Evolutionary conservation across 2,888 invertebrate species (phyloP), one percentile per base, ranked within the genome.

Genomic region (Nomada lathburiana): DNA sequence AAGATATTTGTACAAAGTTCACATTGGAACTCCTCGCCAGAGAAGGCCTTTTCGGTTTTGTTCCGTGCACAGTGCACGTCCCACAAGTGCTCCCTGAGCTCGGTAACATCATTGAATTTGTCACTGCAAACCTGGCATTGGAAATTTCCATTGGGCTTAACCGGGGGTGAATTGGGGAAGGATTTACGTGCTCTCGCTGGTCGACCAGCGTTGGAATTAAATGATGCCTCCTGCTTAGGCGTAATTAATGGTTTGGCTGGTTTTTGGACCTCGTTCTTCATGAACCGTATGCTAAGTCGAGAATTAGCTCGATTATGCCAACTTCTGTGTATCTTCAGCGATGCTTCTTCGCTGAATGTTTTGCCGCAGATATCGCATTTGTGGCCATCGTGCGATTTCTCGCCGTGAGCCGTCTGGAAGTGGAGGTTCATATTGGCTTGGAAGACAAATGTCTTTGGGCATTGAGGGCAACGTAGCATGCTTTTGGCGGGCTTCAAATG

Each of bases 361-460:
- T 96, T 96, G 1, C 95, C 95, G 86, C 96, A 96, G 70, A 96
- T 95, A 85, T 95, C 95, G 87, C 96, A 96, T 91, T 95, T 95
- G 88, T 95, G 95, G 80, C 94, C 71, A 0, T 23, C 65, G 1
- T 29, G n/a, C 5, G 75, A 36, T 62, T 73, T 78, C 10, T 65
- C 64, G 2, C 62, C 47, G 23, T 94, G 94, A 1, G 88, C 86
- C 0, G 88, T 90, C 2, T 85, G 83, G n/a, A 89, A 90, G 70
- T 94, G 94, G 5, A 87, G 75, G 2, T 90, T 85, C 16, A 93
- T 76, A 11, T 91, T 89, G 0, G 90, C 86, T 13, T 88, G 87
- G 81, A 88, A 89, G 75, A 83, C 74, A 53, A 88, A 88, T 4
- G 69, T 73, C 76, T 85, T 84, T n/a, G 79, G 76, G 55, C 86